These are phyloP conservation scores for Perca schrenkii DNA, from an alignment of 2,113 vertebrate species.

Conservation along the genomic window DNA sequence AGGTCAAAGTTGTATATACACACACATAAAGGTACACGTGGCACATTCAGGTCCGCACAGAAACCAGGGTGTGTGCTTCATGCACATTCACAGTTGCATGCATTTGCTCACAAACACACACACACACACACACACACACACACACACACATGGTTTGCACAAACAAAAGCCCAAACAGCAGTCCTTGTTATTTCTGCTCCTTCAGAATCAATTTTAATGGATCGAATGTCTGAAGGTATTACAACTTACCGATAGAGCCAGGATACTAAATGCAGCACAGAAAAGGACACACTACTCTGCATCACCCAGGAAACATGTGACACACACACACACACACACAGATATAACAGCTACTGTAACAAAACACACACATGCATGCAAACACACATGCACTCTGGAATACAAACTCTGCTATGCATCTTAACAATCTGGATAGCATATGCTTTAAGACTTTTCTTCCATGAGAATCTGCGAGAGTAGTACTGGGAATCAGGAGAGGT, in stretches of 20 bases:
- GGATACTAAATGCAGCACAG: constrained; percentile 64
- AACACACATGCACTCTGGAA: constrained; percentile 30
- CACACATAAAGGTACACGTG: constrained; percentile 27
- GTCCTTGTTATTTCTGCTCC: constrained; percentile 69
- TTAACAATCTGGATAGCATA: constrained; percentile 56
- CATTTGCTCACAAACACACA: constrained; percentile 14
- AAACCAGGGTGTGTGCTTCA: constrained; percentile 39
- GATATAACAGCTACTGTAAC: constrained; percentile 9
- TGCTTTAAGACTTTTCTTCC: constrained; percentile 44
- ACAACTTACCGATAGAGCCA: constrained; percentile 76
- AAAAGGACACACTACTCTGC: constrained; percentile 53
- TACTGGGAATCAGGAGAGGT: constrained; percentile 47
- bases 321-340: neutral
- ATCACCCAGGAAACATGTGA: constrained; percentile 53
- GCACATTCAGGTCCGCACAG: constrained; percentile 34
- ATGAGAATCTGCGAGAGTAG: constrained; percentile 40
- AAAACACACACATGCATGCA: constrained; percentile 38
- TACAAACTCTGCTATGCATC: constrained; percentile 65
- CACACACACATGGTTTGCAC: constrained; percentile 40
- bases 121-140: constrained; percentile 20
- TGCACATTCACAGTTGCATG: constrained; percentile 33
- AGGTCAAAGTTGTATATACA: constrained; percentile 53
- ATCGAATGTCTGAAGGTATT: constrained; percentile 78
- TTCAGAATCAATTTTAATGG: constrained; percentile 79
- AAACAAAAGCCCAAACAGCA: constrained; percentile 59